Evolutionary conservation across 2,113 vertebrate species (phyloP).

Genomic region (Pardalotus punctatus): DNA sequence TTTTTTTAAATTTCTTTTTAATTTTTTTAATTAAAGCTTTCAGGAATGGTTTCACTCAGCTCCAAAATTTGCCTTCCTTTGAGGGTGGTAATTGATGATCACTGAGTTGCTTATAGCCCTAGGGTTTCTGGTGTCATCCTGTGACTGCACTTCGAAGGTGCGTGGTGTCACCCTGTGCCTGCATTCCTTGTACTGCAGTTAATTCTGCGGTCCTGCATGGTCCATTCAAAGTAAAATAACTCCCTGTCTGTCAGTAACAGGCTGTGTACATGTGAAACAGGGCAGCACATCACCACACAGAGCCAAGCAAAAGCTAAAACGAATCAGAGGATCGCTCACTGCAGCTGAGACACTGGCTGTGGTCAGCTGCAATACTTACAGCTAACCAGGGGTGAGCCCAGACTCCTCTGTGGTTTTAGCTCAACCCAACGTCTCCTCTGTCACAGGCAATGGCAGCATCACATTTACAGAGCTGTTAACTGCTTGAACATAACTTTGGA

Average conservation of each 20-base stretch:
- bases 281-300: not conserved
- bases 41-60: not conserved
- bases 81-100: not conserved
- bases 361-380: not conserved
- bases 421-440: not conserved
- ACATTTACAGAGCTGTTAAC: not conserved
- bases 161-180: not conserved
- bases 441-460: not conserved
- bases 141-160: not conserved
- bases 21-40: not conserved
- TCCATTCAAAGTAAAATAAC: not conserved
- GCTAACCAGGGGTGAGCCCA: not conserved
- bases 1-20: not conserved
- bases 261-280: not conserved
- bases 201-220: not conserved
- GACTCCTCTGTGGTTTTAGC: not conserved
- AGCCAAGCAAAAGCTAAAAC: not conserved
- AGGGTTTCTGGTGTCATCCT: not conserved
- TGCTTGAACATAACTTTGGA: not conserved
- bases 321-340: not conserved
- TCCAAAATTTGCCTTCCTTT: not conserved
- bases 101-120: not conserved
- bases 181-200: not conserved
- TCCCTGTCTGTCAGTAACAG: not conserved
- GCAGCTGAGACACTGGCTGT: not conserved